Evolutionary conservation across 2,113 vertebrate genomes (phyloP).

Genomic region (Alosa alosa): DNA sequence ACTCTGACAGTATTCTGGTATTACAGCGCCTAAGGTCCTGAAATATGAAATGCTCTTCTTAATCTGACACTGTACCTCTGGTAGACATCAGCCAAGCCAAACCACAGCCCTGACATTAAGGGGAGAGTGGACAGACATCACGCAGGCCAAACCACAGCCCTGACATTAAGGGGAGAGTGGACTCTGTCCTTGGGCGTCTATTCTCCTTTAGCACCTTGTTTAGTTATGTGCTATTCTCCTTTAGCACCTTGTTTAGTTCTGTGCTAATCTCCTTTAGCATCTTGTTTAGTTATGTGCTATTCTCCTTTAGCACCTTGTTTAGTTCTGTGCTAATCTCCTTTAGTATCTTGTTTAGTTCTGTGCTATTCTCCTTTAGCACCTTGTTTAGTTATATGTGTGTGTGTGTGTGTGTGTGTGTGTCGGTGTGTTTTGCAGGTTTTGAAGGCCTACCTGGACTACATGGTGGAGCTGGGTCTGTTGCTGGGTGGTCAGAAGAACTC

Average conservation of each 20-base stretch:
- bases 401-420: not conserved
- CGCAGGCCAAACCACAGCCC: too few species aligned
- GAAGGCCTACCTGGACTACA: conserved; percentile 89
- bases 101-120: too few species aligned
- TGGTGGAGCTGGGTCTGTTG: conserved; percentile 90
- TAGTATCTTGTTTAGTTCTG: too few species aligned
- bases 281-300: too few species aligned
- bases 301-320: too few species aligned
- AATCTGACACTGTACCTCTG: not conserved
- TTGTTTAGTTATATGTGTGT: not conserved
- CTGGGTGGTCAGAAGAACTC: conserved; percentile 77
- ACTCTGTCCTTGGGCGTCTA: too few species aligned
- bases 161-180: too few species aligned
- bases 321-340: too few species aligned
- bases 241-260: too few species aligned
- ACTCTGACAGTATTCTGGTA: not conserved
- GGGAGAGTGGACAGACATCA: too few species aligned
- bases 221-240: not conserved
- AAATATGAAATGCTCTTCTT: not conserved
- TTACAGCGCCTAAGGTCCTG: not conserved
- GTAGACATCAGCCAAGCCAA: not conserved
- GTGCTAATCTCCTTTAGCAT: not conserved
- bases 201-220: too few species aligned
- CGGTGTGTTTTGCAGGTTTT: conserved; percentile 73
- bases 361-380: too few species aligned